Evolutionary conservation across 2,888 invertebrate genomes (phyloP).

Genomic region (Agonum fuliginosum): DNA sequence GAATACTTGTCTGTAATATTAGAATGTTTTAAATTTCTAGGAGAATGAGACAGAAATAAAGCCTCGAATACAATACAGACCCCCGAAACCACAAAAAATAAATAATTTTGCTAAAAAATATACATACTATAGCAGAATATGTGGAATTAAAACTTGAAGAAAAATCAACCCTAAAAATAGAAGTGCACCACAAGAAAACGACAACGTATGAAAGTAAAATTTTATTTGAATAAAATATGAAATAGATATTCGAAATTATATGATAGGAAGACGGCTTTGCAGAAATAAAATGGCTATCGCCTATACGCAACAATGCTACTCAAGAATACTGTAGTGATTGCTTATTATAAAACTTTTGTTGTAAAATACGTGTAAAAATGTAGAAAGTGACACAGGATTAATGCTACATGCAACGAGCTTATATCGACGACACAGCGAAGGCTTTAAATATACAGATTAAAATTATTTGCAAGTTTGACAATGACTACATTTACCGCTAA

Average conservation of each 20-base stretch:
- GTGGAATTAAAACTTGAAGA: conserved; percentile 49
- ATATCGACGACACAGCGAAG: conserved; percentile 35
- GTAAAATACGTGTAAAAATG: conserved; percentile 44
- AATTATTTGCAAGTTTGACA: conserved; percentile 36
- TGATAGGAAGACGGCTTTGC: conserved; percentile 56
- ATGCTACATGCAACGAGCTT: conserved; percentile 39
- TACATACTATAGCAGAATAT: conserved; percentile 69
- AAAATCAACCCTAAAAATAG: not conserved
- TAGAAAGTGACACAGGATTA: conserved; percentile 48
- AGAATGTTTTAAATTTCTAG: conserved; percentile 54
- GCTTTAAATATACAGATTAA: conserved; percentile 30
- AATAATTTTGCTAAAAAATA: conserved; percentile 69
- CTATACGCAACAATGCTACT: conserved; percentile 14
- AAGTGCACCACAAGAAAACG: conserved; percentile 31
- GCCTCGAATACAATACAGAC: conserved; percentile 40
- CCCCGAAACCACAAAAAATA: conserved; percentile 66
- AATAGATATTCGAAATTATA: conserved; percentile 34
- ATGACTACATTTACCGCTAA: conserved; percentile 47
- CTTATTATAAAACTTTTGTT: conserved; percentile 25
- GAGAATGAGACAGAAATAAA: conserved; percentile 60
- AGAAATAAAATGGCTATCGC: conserved; percentile 27
- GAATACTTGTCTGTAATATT: not conserved
- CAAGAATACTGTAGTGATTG: conserved; percentile 34
- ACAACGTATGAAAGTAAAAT: conserved; percentile 56
- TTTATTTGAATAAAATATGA: conserved; percentile 54